Conservation (phyloP, 1,140 invertebrate genomes). For the Euschistus heros region DNA sequence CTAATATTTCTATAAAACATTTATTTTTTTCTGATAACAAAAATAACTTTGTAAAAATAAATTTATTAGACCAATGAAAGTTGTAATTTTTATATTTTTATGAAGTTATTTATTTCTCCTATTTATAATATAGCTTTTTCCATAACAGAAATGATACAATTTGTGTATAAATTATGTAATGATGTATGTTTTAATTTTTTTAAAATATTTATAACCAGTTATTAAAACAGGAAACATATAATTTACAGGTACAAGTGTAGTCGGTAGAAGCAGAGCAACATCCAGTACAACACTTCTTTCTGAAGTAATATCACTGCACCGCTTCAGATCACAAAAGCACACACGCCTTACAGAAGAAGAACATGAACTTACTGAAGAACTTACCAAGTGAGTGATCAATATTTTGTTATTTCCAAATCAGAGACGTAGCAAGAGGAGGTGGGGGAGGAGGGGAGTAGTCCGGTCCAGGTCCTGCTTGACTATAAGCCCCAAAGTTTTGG, state of each 20-base stretch:
- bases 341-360: conserved; percentile 40
- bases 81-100: too few species aligned
- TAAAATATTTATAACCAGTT: too few species aligned
- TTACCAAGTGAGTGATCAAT: background rate
- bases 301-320: conserved; percentile 55
- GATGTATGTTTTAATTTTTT: too few species aligned
- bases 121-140: background rate
- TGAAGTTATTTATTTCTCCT: too few species aligned
- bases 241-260: conserved; percentile 22
- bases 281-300: conserved; percentile 51
- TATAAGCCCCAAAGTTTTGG: background rate
- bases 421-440: conserved; percentile 33
- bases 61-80: too few species aligned
- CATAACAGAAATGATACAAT: too few species aligned
- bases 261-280: conserved; percentile 33
- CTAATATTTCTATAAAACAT: too few species aligned
- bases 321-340: conserved; percentile 36
- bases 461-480: conserved; percentile 34
- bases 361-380: conserved; percentile 21
- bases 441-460: conserved; percentile 30
- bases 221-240: too few species aligned
- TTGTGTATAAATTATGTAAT: too few species aligned
- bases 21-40: too few species aligned
- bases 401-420: background rate
- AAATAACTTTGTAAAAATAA: too few species aligned